phyloP scores from a whole-genome alignment of 1,140 invertebrate species.

The Eriosoma lanigerum region DNA sequence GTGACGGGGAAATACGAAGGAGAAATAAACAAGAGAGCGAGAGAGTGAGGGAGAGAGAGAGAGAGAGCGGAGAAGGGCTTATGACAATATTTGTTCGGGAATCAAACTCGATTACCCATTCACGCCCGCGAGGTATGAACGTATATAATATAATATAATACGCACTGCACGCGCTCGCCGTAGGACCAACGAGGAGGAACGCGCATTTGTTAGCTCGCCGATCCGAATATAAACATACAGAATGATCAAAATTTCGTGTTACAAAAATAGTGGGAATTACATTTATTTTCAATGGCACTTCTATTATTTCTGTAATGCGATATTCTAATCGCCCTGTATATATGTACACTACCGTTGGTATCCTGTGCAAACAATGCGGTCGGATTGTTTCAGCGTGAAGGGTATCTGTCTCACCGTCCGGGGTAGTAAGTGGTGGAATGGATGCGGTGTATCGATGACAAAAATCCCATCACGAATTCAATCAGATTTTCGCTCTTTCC shows the following conservation, averaged over 20 bases:
- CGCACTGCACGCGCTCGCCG: not conserved
- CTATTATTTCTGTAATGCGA: too few relatives aligned
- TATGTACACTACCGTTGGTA: not conserved
- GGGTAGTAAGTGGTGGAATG: not conserved
- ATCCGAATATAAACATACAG: not conserved
- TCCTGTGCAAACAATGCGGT: conserved; percentile 43
- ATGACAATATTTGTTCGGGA: conserved; percentile 50
- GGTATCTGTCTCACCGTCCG: not conserved
- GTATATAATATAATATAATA: too few relatives aligned
- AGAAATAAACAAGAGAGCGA: not conserved
- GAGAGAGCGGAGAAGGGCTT: conserved; percentile 3
- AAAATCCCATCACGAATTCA: conserved; percentile 50
- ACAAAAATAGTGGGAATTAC: too few relatives aligned
- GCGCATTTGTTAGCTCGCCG: conserved; percentile 3
- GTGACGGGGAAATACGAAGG: not conserved
- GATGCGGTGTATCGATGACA: conserved; percentile 39
- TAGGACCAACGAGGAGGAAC: conserved; percentile 4
- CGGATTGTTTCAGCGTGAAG: not conserved
- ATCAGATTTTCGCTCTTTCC: conserved; percentile 5
- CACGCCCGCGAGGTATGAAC: conserved; percentile 40
- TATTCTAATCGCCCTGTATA: too few relatives aligned
- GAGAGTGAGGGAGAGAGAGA: not conserved
- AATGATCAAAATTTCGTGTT: too few relatives aligned
- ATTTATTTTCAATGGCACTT: too few relatives aligned
- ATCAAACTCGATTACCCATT: conserved; percentile 52